Evolutionary conservation across 2,888 invertebrate species (phyloP).

Genomic region (Rhimphoctona megacephalus): DNA sequence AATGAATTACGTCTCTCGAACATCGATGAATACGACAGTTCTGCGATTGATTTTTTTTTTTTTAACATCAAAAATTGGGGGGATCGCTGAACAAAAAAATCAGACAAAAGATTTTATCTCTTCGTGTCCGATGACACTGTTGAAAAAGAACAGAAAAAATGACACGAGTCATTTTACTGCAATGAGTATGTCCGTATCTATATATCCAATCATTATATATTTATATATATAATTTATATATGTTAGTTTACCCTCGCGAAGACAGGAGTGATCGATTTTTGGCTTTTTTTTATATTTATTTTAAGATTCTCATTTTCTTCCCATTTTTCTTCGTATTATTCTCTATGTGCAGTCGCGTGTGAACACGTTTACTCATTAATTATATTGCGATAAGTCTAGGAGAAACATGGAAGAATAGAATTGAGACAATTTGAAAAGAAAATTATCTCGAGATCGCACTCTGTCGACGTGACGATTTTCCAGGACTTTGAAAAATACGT

Average conservation of each 20-base stretch:
- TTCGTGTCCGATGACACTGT: constrained; percentile 17
- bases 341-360: neutral
- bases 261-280: constrained; percentile 14
- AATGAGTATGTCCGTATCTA: constrained; percentile 8
- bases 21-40: neutral
- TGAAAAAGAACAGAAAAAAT: constrained; percentile 4
- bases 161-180: constrained; percentile 14
- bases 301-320: neutral
- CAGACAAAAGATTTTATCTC: constrained; percentile 5
- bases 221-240: neutral
- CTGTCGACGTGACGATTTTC: constrained; percentile 36
- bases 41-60: neutral
- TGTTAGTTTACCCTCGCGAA: constrained; percentile 1
- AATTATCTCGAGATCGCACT: neutral
- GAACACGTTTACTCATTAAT: neutral
- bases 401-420: neutral
- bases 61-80: neutral
- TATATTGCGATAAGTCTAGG: constrained; percentile 1
- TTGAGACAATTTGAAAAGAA: neutral
- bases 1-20: constrained; percentile 11
- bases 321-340: constrained; percentile 4
- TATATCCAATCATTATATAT: constrained; percentile 3
- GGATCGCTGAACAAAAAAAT: neutral
- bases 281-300: neutral
- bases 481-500: constrained; percentile 33